These are phyloP conservation scores for Aplysina aerophoba DNA, from an alignment of 37 sponge, comb jelly and placozoan genomes.

Conservation along the genomic window DNA sequence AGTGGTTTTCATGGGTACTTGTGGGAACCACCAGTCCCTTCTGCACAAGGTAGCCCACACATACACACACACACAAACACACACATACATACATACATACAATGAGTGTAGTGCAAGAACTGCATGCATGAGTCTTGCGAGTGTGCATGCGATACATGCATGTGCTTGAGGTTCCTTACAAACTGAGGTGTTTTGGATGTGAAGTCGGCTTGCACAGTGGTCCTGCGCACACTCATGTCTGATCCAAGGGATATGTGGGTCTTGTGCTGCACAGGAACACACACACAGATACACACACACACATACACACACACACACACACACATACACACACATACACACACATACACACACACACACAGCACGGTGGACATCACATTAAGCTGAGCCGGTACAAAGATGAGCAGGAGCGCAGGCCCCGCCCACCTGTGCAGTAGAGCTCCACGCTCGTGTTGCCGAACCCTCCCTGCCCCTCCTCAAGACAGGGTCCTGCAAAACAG, in stretches of 20 bases:
- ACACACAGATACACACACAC: neutral
- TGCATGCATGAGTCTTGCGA: neutral
- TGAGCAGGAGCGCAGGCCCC: too few relatives aligned
- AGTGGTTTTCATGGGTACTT: conserved; percentile 12
- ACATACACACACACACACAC: neutral
- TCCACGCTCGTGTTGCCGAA: neutral
- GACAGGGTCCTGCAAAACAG: neutral
- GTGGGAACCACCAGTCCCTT: conserved; percentile 25
- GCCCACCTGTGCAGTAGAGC: conserved; percentile 14
- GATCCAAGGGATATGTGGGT: conserved; percentile 49
- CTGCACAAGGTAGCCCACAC: neutral
- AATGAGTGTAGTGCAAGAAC: neutral
- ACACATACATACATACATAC: conserved; percentile 38
- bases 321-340: neutral
- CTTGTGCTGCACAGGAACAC: neutral
- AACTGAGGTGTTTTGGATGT: conserved; percentile 33
- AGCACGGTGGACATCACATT: too few relatives aligned
- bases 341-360: neutral
- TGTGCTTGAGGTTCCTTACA: conserved; percentile 12
- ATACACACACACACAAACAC: conserved; percentile 38
- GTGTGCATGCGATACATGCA: neutral
- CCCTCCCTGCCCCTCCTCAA: neutral
- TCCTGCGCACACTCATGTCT: neutral
- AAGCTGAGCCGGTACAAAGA: too few relatives aligned
- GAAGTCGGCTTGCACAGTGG: conserved; percentile 41